Evolutionary conservation across 2,888 invertebrate genomes (phyloP), one percentile per base, ranked within the genome.

Genomic region (Pandemis corylana): DNA sequence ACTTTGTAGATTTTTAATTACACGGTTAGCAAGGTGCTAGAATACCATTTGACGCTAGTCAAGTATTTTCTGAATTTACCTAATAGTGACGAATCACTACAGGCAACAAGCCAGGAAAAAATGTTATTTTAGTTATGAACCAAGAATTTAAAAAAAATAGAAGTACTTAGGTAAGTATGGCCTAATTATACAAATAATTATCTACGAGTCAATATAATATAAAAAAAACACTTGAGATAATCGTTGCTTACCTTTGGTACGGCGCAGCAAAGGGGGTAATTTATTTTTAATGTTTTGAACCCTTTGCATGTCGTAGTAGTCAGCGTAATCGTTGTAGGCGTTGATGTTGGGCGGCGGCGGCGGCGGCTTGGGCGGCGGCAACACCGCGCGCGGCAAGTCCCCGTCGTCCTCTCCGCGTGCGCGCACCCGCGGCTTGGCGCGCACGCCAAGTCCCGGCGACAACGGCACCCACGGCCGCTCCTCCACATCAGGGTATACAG

Each of bases 251-350:
- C 92, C 89, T 83, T 86, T 79, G 7, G 87, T 84, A 36, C 85
- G 85, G 36, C 85, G 86, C 15, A 85, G 77, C 5, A 88, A 77
- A 36, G 76, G 77, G 0, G 91, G 89, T 49, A 90, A 77, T 78
- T 87, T 89, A 44, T 82, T 85, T 78, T 89, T 90, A n/a, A 90
- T 85, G 51, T 79, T 85, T 59, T 86, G 82, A 5, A 89, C 84
- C 62, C 90, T 85, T 77, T 87, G 89, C 89, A 90, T 89, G 72
- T 90, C 91, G 71, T 89, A 89, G 79, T 90, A 93, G 51, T 90
- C 88, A 5, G 84, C 82, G 77, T 91, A 90, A 51, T 89, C 86
- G 28, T 7, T 20, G 65, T 7, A 28, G 49, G 28, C 49, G 13
- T 28, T 13, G 28, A 28, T 7, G 36, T 7, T 56, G 44, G 64